Evolutionary conservation across 2,797 vertebrate species (phyloP).

Genomic region (Uromys caudimaculatus): DNA sequence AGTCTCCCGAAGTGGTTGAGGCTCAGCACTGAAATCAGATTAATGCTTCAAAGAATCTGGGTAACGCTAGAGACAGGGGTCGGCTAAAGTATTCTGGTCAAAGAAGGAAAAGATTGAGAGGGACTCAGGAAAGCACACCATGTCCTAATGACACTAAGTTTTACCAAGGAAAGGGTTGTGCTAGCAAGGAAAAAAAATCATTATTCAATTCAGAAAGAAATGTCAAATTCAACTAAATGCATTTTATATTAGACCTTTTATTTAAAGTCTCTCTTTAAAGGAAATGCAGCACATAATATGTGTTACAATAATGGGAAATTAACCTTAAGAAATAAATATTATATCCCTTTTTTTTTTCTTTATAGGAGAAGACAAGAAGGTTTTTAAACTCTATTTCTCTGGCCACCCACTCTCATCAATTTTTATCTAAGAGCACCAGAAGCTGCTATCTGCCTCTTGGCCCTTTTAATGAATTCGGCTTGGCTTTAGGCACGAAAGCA

Average conservation of each 20-base stretch:
- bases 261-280: conserved; percentile 45
- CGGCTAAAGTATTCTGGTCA: conserved; percentile 47
- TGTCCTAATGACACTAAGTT: conserved; percentile 1
- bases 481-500: conserved; percentile 55
- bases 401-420: conserved; percentile 33
- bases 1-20: conserved; percentile 37
- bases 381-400: conserved; percentile 60
- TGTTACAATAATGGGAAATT: conserved; percentile 45
- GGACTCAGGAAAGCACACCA: background rate
- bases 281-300: background rate
- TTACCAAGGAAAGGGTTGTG: conserved; percentile 7
- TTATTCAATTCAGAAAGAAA: conserved; percentile 47
- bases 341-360: background rate
- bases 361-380: conserved; percentile 30
- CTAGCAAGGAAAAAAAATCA: conserved; percentile 8
- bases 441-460: conserved; percentile 42
- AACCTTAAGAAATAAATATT: conserved; percentile 69
- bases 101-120: conserved; percentile 25
- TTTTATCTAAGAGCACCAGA: conserved; percentile 63
- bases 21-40: conserved; percentile 66
- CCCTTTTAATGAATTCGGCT: conserved; percentile 62
- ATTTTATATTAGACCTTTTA: conserved; percentile 55
- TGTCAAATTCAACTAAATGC: conserved; percentile 18
- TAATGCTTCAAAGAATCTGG: conserved; percentile 64
- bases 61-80: conserved; percentile 18